Percentiles rank a stretch among this genome's conserved stretches.
Evolutionary conservation across 2,888 invertebrate species (phyloP).

Genomic region (Zootermopsis nevadensis): DNA sequence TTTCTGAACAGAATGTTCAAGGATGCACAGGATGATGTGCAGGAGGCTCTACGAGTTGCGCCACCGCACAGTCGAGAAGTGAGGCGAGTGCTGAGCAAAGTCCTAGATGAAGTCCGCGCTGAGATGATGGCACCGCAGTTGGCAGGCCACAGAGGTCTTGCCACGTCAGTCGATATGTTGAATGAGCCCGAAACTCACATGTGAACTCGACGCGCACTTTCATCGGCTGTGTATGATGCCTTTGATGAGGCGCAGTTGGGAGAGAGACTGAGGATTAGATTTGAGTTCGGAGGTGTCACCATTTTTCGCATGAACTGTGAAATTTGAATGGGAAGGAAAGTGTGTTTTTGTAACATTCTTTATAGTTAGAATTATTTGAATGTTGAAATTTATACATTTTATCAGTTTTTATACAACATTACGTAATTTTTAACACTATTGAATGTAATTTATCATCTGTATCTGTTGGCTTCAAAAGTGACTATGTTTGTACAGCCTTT

Average conservation of each 20-base stretch:
- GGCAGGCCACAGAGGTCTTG: slow-evolving; percentile 41
- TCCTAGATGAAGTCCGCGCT: slow-evolving; percentile 76
- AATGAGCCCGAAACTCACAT: slow-evolving; percentile 48
- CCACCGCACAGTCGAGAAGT: slow-evolving; percentile 80
- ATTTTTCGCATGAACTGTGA: background rate
- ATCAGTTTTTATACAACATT: background rate
- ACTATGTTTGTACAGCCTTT: background rate
- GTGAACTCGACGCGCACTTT: background rate
- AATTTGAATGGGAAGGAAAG: background rate
- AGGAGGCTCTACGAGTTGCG: slow-evolving; percentile 80
- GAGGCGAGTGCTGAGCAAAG: slow-evolving; percentile 76
- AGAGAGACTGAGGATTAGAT: background rate
- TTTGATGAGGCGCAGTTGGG: background rate
- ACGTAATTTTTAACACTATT: background rate
- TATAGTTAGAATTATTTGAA: background rate
- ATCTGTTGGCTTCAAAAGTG: background rate
- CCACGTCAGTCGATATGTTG: slow-evolving; percentile 52
- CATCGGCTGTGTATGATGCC: background rate
- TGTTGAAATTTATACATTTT: background rate
- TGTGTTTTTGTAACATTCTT: background rate
- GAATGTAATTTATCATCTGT: background rate
- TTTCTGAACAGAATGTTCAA: slow-evolving; percentile 70
- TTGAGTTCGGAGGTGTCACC: background rate
- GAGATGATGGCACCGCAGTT: slow-evolving; percentile 48
- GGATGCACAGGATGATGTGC: slow-evolving; percentile 82